Conservation (phyloP, 2,888 invertebrate genomes). For the Amblyjoppa fuscipennis region DNA sequence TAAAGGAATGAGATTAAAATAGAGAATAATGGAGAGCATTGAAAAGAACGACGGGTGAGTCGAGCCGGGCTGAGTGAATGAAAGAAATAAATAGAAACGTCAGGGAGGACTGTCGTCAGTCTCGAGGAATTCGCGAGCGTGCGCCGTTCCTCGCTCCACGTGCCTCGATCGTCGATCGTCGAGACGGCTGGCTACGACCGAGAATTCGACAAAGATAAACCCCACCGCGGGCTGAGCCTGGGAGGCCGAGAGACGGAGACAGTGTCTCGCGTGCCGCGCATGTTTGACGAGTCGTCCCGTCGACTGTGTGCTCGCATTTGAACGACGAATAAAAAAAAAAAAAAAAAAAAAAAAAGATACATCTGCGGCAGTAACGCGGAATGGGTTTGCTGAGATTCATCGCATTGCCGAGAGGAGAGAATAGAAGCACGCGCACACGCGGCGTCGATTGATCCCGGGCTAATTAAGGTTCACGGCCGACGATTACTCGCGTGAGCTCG, state of each 20-base stretch:
- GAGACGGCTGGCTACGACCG: background rate
- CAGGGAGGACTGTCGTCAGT: slow-evolving; percentile 15
- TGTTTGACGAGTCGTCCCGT: background rate
- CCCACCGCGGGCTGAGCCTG: background rate
- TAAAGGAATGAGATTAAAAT: background rate
- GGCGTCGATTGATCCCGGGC: slow-evolving; percentile 55
- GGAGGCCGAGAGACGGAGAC: background rate
- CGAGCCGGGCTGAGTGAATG: slow-evolving; percentile 7
- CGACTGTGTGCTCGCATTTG: slow-evolving; percentile 24
- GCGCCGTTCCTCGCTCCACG: background rate
- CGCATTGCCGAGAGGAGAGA: slow-evolving; percentile 7
- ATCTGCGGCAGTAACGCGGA: background rate
- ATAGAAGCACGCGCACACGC: slow-evolving; percentile 16
- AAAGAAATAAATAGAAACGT: slow-evolving; percentile 31
- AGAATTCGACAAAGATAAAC: slow-evolving; percentile 2
- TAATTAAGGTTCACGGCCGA: slow-evolving; percentile 60
- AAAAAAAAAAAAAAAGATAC: slow-evolving; percentile 1
- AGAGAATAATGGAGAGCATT: background rate
- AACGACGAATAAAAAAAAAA: slow-evolving; percentile 8
- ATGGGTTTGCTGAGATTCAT: slow-evolving; percentile 32
- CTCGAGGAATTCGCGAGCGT: slow-evolving; percentile 4
- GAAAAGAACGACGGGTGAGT: background rate
- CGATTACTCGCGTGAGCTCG: slow-evolving; percentile 36
- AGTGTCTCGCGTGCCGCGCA: slow-evolving; percentile 6
- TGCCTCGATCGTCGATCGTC: slow-evolving; percentile 3